Evolutionary conservation across 2,113 vertebrate genomes (phyloP).

Genomic region (Takifugu flavidus): DNA sequence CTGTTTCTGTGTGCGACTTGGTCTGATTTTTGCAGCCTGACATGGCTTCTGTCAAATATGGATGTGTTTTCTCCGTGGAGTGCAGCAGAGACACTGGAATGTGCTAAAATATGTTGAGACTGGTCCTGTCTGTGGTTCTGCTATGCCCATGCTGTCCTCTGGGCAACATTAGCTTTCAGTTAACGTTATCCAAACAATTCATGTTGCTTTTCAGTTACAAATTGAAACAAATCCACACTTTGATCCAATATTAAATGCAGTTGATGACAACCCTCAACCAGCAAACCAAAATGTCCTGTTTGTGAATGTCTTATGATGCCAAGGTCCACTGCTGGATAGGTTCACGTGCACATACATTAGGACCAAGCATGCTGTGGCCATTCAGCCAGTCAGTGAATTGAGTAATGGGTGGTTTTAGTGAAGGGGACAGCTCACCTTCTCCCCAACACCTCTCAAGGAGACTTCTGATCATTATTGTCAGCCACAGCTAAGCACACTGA

Average conservation of each 20-base stretch:
- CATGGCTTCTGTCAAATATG: no score
- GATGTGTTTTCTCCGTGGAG: no score
- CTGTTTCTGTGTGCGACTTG: no score
- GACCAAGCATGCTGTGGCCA: slow-evolving; percentile 36
- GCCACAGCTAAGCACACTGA: slow-evolving; percentile 64
- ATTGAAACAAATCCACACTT: neutral
- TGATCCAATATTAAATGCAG: neutral
- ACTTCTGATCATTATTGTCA: slow-evolving; percentile 74
- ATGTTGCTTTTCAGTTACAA: no score
- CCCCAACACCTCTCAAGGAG: slow-evolving; percentile 68
- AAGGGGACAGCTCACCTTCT: slow-evolving; percentile 74
- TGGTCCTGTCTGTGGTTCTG: no score
- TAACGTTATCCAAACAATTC: no score
- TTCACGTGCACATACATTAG: slow-evolving; percentile 28
- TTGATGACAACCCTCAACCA: neutral
- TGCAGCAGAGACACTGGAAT: no score
- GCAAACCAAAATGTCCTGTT: neutral
- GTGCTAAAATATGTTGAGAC: no score
- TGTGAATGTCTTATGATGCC: neutral
- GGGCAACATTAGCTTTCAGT: no score
- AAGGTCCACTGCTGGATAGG: neutral
- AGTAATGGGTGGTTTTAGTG: slow-evolving; percentile 73
- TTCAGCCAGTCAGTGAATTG: slow-evolving; percentile 60
- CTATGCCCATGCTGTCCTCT: no score
- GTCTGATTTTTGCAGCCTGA: no score